Conservation (phyloP, 2,113 vertebrate genomes). For the Hyaena hyaena region DNA sequence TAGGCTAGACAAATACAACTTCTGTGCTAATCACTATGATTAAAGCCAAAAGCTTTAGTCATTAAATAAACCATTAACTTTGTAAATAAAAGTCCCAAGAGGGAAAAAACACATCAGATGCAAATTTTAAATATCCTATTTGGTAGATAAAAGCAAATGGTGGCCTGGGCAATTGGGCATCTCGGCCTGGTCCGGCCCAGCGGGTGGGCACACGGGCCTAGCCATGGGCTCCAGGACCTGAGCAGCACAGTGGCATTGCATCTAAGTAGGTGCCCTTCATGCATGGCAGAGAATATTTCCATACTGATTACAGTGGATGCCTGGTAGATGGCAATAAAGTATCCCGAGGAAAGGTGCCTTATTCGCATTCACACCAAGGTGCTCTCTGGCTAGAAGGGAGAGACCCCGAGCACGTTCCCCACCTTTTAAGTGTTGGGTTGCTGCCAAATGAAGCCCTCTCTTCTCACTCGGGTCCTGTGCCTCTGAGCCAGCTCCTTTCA, state of each 20-base stretch:
- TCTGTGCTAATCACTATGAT: background rate
- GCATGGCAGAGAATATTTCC: background rate
- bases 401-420: background rate
- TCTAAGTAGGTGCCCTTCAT: background rate
- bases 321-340: background rate
- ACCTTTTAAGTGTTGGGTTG: background rate
- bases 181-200: background rate
- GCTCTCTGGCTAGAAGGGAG: background rate
- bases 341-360: background rate
- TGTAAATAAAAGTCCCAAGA: slow-evolving; percentile 25
- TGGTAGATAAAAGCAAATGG: background rate
- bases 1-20: background rate
- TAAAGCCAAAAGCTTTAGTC: slow-evolving; percentile 27
- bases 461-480: background rate
- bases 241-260: fast-evolving
- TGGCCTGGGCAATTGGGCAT: background rate
- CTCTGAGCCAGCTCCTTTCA: background rate
- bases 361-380: background rate
- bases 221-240: fast-evolving
- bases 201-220: background rate
- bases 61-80: background rate
- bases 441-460: background rate
- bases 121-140: background rate
- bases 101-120: background rate
- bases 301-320: background rate